Percentiles rank a stretch among this genome's conserved stretches.
These are phyloP conservation scores for Atta texana DNA, from an alignment of 1,140 invertebrate genomes.

Conservation along the genomic window DNA sequence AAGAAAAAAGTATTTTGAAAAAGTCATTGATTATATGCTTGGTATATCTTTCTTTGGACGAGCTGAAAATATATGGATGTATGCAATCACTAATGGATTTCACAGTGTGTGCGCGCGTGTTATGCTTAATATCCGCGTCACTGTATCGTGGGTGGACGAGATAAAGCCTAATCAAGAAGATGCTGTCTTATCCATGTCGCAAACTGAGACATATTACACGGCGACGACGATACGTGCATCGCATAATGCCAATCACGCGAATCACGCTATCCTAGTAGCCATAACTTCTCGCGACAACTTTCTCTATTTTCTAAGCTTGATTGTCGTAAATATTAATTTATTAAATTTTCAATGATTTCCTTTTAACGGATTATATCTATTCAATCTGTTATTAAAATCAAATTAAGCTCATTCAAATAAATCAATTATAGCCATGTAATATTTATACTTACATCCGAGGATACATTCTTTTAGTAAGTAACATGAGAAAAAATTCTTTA, in stretches of 20 bases:
- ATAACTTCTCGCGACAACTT: conserved; percentile 43
- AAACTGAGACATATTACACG: conserved; percentile 60
- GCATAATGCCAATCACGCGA: conserved; percentile 60
- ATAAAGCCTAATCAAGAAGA: conserved; percentile 64
- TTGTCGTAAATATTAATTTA: background rate
- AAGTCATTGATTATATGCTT: background rate
- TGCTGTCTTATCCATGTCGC: conserved; percentile 57
- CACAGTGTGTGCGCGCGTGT: conserved; percentile 22
- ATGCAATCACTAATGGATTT: conserved; percentile 38
- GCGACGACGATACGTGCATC: conserved; percentile 54
- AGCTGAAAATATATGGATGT: background rate
- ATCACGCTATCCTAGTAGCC: conserved; percentile 16
- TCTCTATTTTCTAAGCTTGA: background rate
- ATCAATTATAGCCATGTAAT: too few relatives aligned
- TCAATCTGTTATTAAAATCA: too few relatives aligned
- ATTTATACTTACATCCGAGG: too few relatives aligned
- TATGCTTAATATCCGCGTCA: conserved; percentile 55
- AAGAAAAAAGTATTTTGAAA: conserved; percentile 5
- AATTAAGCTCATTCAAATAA: too few relatives aligned
- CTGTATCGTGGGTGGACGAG: conserved; percentile 51
- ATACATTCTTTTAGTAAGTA: too few relatives aligned
- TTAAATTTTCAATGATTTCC: background rate
- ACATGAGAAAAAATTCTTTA: too few relatives aligned
- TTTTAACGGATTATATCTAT: too few relatives aligned
- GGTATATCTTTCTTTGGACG: conserved; percentile 3